phyloP scores from a whole-genome alignment of 2,888 invertebrate genomes.

The Caenorhabditis auriculariae region DNA sequence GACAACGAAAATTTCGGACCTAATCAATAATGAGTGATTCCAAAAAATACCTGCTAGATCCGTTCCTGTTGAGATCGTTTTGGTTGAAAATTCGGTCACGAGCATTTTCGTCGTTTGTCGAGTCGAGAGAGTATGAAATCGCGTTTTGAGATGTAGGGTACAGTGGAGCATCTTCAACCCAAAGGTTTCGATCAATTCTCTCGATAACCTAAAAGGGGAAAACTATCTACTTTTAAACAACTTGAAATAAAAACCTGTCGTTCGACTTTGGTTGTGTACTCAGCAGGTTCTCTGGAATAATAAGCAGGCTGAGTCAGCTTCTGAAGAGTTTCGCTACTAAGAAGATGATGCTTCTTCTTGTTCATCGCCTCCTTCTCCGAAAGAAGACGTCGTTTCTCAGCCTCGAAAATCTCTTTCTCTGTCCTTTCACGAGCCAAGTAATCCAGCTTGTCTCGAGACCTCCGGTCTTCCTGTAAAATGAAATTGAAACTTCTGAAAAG shows the following conservation, averaged over 20 bases:
- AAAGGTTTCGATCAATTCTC: conserved; percentile 59
- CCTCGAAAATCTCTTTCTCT: conserved; percentile 57
- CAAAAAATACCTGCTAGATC: conserved; percentile 36
- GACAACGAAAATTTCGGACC: neutral
- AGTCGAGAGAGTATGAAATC: conserved; percentile 33
- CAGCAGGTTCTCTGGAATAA: conserved; percentile 32
- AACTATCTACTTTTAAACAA: neutral
- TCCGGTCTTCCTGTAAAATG: conserved; percentile 45
- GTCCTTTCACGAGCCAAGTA: conserved; percentile 51
- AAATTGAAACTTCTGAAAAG: neutral
- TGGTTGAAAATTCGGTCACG: conserved; percentile 40
- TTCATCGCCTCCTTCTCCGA: conserved; percentile 53
- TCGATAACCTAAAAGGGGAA: conserved; percentile 52
- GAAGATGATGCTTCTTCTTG: conserved; percentile 38
- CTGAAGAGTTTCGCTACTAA: conserved; percentile 54
- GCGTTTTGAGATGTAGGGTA: conserved; percentile 29
- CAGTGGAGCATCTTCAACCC: conserved; percentile 47
- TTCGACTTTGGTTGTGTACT: conserved; percentile 58
- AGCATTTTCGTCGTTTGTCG: conserved; percentile 31
- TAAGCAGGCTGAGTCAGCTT: conserved; percentile 58
- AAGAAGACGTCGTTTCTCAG: conserved; percentile 52
- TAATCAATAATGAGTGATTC: no score
- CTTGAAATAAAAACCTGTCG: conserved; percentile 25
- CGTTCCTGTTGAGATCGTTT: conserved; percentile 36
- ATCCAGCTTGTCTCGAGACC: conserved; percentile 57